A percentile compares a stretch with the other conserved stretches of the same genome.
Evolutionary conservation across 2,113 vertebrate genomes (phyloP).

Genomic region (Orcinus orca): DNA sequence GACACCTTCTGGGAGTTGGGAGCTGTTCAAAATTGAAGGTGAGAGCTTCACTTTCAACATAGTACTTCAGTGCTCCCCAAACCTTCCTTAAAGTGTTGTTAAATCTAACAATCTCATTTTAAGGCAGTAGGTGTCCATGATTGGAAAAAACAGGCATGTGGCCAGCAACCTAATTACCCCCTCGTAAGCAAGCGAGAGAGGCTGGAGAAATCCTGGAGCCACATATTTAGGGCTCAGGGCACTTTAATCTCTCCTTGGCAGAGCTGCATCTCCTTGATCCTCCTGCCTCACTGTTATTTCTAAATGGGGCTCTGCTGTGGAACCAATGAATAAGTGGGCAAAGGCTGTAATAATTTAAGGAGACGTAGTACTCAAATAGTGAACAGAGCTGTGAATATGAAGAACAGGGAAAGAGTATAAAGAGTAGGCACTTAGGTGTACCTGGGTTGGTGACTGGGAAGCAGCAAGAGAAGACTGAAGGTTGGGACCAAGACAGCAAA

Average conservation of each 20-base stretch:
- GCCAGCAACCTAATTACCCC: not conserved
- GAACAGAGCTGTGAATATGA: not conserved
- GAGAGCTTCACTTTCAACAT: not conserved
- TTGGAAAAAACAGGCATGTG: not conserved
- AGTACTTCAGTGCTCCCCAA: not conserved
- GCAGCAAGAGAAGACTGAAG: not conserved
- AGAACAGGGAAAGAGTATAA: not conserved
- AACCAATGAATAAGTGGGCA: not conserved
- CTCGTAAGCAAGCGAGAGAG: no score
- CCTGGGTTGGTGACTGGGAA: no score
- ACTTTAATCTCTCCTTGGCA: no score
- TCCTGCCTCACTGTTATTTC: not conserved
- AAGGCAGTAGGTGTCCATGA: not conserved
- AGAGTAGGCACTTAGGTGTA: accelerated
- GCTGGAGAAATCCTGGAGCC: accelerated
- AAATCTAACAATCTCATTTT: not conserved
- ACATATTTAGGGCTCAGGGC: not conserved
- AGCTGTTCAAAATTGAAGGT: not conserved
- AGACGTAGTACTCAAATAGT: not conserved
- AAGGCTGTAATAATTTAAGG: not conserved
- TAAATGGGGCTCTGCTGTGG: not conserved
- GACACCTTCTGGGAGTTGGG: not conserved
- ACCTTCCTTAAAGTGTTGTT: not conserved
- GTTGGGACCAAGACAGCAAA: not conserved
- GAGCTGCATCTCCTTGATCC: accelerated